Evolutionary conservation across 2,797 vertebrate genomes (phyloP), one percentile per base, ranked within the genome.

Genomic region (Coregonus suidteri): DNA sequence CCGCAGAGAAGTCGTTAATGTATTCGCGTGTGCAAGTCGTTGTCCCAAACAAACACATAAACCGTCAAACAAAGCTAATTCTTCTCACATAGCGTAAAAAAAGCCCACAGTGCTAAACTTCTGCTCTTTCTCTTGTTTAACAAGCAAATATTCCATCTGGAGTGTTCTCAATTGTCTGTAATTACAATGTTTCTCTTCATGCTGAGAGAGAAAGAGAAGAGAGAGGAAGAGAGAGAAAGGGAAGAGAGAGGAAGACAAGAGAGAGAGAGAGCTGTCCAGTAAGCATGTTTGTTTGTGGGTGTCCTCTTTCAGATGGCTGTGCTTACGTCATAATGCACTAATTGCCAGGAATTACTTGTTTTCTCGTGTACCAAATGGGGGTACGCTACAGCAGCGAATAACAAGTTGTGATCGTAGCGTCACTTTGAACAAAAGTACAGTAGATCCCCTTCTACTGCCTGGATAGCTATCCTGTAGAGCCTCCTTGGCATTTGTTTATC

Each of bases 71-170:
- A 85, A 85, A 86, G 81, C 68, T 76, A 80, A 52, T 75, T 79
- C 81, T 83, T 78, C 74, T 77, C 74, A 75, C 73, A 76, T 79
- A 70, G 56, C 75, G 76, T 85, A 85, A 84, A 75, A n/a, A 52
- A 66, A 71, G 31, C 77, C 81, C 31, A 64, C 77, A 84, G 81
- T 80, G 78, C 72, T 82, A 68, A 31, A 77, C 67, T 76, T 80
- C 75, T 66, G 47, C 37, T 53, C 56, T 64, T 67, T 83, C 68
- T 86, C 75, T 52, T 85, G 75, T 84, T 86, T 87, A 87, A 87
- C 81, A 84, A 87, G 82, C 81, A 86, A 87, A 88, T 85, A 83
- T 86, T 85, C 87, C 67, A 84, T 85, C 66, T 79, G 72, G 73
- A 81, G 77, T 35, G 1, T 65, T 83, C 75, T 82, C 75, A 69